Base-by-base conservation (phyloP, 2,888 invertebrate species). In the Protonemura montana region DNA sequence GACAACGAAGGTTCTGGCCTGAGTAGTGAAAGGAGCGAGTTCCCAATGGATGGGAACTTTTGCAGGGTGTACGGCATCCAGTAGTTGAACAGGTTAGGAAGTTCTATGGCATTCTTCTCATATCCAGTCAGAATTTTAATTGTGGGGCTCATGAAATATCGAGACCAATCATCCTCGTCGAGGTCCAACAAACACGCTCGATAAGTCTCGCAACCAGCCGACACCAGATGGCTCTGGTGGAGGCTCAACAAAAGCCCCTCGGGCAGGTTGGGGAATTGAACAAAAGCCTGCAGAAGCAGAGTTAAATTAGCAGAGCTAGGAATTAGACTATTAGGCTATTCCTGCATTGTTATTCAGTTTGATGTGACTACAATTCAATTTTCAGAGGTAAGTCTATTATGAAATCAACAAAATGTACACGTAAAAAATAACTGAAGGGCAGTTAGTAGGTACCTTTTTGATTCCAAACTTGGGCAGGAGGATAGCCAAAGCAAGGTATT, bases 131-230 rank as follows among this genome's bases (percentile, higher is more conserved):
- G 25, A 86, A 92, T 89, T 86, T 90, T 87, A 0, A 91, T 88
- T 83, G 92, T 88, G 76, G 89, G 87, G 6, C 88, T 28, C 76
- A 91, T 89, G 89, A 94, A 94, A 87, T 92, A 87, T 80, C 89
- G 86, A 88, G 90, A 91, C 94, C 94, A 94, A 82, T 92, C 90
- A 30, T 91, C 89, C 86, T 91, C 91, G 84, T 89, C 89, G 10
- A 93, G 88, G 88, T 92, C 92, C 29, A 92, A 92, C 28, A 93
- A 89, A 87, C 94, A 89, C 28, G 91, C 91, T 89, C 90, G 91
- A 89, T 95, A 95, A 90, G 95, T 92, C 89, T 94, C 94, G 82
- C 93, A 92, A 28, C 94, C 94, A 42, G 93, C 92, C 27, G 94
- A 93, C 3, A 94, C 93, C 42, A 95, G 90, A 87, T 94, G 93